These are phyloP conservation scores for Sitta europaea DNA, from an alignment of 2,113 vertebrate genomes.

Conservation along the genomic window DNA sequence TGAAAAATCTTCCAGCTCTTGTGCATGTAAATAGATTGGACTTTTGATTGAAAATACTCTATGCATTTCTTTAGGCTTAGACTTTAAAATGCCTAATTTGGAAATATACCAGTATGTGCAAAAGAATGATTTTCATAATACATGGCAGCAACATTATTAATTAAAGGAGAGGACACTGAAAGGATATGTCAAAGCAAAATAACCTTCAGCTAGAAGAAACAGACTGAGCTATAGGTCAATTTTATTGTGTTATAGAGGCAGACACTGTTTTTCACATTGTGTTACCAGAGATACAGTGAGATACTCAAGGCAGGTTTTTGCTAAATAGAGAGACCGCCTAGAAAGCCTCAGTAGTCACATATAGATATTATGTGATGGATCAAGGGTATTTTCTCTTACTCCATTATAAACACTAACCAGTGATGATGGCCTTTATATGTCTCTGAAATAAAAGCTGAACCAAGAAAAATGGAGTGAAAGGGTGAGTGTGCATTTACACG, in stretches of 20 bases:
- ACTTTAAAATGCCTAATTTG: conserved; percentile 34
- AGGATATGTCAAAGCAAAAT: conserved; percentile 27
- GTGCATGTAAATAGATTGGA: conserved; percentile 42
- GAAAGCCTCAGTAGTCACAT: background rate
- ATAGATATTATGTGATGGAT: background rate
- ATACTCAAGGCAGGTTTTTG: background rate
- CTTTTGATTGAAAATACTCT: conserved; percentile 34
- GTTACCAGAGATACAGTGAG: background rate
- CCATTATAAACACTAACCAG: background rate
- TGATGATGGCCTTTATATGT: background rate
- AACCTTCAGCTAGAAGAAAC: conserved; percentile 20
- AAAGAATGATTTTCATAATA: conserved; percentile 10
- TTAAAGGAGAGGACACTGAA: conserved; percentile 13
- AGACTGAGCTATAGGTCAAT: conserved; percentile 19
- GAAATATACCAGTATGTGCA: background rate
- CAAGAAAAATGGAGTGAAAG: background rate
- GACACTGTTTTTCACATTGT: background rate
- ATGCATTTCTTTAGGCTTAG: conserved; percentile 26
- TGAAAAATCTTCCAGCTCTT: conserved; percentile 39
- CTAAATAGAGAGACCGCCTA: background rate
- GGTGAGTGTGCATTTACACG: background rate
- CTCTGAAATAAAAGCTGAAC: background rate
- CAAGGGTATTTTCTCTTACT: background rate
- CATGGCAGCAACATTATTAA: conserved; percentile 18
- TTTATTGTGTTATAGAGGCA: background rate